Percentiles rank a stretch among this genome's conserved stretches.
phyloP scores from a whole-genome alignment of 2,113 vertebrate species.

The Tragulus kanchil region DNA sequence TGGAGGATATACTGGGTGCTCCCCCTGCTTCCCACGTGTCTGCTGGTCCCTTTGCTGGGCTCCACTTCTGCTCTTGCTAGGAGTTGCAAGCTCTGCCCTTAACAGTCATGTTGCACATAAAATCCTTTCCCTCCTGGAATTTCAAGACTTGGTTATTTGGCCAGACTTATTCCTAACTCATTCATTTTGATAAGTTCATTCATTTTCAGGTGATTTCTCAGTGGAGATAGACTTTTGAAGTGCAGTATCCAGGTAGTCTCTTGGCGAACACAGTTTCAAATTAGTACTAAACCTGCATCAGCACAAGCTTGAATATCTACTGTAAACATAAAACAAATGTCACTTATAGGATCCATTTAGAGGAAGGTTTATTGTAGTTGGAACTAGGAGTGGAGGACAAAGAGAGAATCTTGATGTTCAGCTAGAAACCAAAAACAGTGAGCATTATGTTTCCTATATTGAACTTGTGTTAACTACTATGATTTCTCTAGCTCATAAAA shows the following conservation, averaged over 20 bases:
- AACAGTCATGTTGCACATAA: background rate
- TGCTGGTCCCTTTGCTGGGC: background rate
- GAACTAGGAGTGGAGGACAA: background rate
- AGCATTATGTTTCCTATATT: background rate
- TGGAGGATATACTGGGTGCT: background rate
- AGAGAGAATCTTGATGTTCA: background rate
- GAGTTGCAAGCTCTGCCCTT: background rate
- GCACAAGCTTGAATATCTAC: background rate
- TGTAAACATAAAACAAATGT: background rate
- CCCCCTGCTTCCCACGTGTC: background rate
- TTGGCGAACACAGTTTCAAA: background rate
- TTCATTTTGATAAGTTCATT: background rate
- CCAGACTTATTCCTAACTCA: background rate
- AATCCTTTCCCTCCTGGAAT: background rate
- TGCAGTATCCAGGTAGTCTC: background rate
- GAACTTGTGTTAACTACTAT: background rate
- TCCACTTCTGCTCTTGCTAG: background rate
- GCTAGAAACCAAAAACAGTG: background rate
- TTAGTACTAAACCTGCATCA: background rate
- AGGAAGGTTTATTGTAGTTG: background rate
- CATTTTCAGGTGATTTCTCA: background rate
- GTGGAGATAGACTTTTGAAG: background rate
- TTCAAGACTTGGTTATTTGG: slow-evolving; percentile 32
- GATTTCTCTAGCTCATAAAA: too few relatives aligned
- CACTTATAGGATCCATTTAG: background rate